Conservation (phyloP, 2,113 vertebrate genomes). For the Corydoras sp. region DNA sequence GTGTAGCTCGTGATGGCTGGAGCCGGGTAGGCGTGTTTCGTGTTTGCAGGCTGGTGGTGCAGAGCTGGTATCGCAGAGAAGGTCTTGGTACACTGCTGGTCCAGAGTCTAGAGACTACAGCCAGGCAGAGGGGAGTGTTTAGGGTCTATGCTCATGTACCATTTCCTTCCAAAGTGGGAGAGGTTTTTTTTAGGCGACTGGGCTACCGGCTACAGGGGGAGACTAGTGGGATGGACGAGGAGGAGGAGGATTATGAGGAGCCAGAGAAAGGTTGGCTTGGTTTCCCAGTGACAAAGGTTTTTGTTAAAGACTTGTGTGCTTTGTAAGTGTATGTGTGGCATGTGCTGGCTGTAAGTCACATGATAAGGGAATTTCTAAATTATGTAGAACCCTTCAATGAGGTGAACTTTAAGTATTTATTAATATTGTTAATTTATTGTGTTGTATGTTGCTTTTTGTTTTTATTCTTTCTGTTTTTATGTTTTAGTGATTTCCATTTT, state of each 20-base stretch:
- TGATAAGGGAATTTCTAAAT: neutral
- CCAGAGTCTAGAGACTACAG: constrained; percentile 74
- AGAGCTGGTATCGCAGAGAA: constrained; percentile 76
- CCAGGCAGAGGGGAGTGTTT: constrained; percentile 62
- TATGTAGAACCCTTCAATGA: neutral
- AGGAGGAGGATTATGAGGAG: constrained; percentile 48
- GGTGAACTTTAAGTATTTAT: constrained; percentile 15
- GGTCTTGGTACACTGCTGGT: constrained; percentile 76
- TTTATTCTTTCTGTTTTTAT: neutral
- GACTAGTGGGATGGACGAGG: constrained; percentile 50
- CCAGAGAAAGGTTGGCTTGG: constrained; percentile 66
- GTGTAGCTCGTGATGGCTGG: constrained; percentile 62
- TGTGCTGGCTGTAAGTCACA: neutral
- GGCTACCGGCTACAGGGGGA: constrained; percentile 62
- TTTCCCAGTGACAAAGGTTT: constrained; percentile 68
- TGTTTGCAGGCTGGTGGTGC: constrained; percentile 74
- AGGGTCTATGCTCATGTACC: constrained; percentile 64
- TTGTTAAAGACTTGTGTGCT: constrained; percentile 68
- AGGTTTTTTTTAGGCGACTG: constrained; percentile 66
- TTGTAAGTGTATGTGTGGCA: neutral
- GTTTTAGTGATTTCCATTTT: neutral
- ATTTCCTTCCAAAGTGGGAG: constrained; percentile 63
- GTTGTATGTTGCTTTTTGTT: neutral
- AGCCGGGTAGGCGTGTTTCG: constrained; percentile 48
- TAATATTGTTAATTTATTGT: constrained; percentile 30